Conservation (phyloP, 2,888 invertebrate genomes). For the Antitype chi region DNA sequence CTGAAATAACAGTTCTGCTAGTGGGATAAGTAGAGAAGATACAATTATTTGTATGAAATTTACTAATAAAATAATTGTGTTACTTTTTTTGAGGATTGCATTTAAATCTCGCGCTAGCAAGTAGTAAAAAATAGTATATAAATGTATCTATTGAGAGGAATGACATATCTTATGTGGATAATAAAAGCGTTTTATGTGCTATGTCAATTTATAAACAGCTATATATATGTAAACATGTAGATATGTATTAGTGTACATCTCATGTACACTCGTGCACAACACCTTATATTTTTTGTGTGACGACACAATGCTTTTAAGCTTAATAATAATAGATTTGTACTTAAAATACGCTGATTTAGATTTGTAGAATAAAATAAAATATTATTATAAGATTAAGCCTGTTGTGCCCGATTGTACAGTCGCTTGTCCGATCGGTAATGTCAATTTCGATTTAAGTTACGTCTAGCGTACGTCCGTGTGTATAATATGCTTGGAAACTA, state of each 20-base stretch:
- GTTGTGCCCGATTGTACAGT: slow-evolving; percentile 80
- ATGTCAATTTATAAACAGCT: slow-evolving; percentile 68
- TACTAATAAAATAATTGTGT: not conserved
- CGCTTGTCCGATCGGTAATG: slow-evolving; percentile 73
- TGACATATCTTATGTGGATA: slow-evolving; percentile 81
- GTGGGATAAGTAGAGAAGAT: slow-evolving; percentile 8
- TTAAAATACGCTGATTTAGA: slow-evolving; percentile 74
- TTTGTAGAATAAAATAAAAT: slow-evolving; percentile 64
- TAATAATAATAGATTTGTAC: slow-evolving; percentile 78
- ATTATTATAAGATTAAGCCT: slow-evolving; percentile 66
- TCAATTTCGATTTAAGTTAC: slow-evolving; percentile 64
- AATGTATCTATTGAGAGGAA: slow-evolving; percentile 70
- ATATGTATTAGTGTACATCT: slow-evolving; percentile 61
- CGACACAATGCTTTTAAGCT: slow-evolving; percentile 79
- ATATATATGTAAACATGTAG: slow-evolving; percentile 62
- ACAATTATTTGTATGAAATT: not conserved
- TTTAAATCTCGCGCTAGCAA: slow-evolving; percentile 57
- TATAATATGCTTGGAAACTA: slow-evolving; percentile 78
- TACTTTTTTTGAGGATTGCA: slow-evolving; percentile 15
- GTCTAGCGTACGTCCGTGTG: slow-evolving; percentile 63
- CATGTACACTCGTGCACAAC: slow-evolving; percentile 82
- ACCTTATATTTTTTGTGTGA: slow-evolving; percentile 80
- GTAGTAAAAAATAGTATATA: slow-evolving; percentile 62
- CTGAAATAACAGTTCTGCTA: not conserved
- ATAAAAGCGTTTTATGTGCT: slow-evolving; percentile 59